A percentile compares a stretch with the other conserved stretches of the same genome.
These are phyloP conservation scores for Pteronura brasiliensis DNA, from an alignment of 2,113 vertebrate genomes.

Conservation along the genomic window DNA sequence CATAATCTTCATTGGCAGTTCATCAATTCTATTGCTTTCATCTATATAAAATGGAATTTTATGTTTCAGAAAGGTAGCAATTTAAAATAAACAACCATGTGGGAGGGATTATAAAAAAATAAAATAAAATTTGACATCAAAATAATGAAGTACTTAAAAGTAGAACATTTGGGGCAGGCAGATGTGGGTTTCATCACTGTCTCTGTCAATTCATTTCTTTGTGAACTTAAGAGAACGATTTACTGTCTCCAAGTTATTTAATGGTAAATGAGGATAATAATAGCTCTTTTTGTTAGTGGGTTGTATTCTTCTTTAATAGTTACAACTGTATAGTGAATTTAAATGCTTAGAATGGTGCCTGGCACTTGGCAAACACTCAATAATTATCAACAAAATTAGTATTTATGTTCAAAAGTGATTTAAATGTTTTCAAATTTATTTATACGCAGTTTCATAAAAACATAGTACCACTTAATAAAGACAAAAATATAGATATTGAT, in stretches of 20 bases:
- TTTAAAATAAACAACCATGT: not conserved
- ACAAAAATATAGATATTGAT: not conserved
- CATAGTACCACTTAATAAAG: not conserved
- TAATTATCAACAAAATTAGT: conserved; percentile 40
- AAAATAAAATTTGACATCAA: not conserved
- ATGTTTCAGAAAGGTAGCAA: not conserved
- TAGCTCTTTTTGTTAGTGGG: not conserved
- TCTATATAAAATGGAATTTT: not conserved
- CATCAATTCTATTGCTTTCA: not conserved
- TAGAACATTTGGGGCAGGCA: not conserved
- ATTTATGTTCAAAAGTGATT: not conserved
- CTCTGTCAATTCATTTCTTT: too few relatives aligned
- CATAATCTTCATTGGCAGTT: not conserved
- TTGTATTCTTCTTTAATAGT: conserved; percentile 25
- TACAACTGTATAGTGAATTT: conserved; percentile 12
- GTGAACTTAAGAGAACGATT: conserved; percentile 16
- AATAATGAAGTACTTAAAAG: not conserved
- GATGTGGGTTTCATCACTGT: not conserved
- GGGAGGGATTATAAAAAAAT: not conserved
- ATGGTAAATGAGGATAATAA: conserved; percentile 31
- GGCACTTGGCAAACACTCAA: conserved; percentile 28
- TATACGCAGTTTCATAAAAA: not conserved
- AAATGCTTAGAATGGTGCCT: not conserved
- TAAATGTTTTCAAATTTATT: conserved; percentile 27
- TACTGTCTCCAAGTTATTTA: not conserved